Evolutionary conservation across 2,113 vertebrate genomes (phyloP).

Genomic region (Hepsetus odoe): DNA sequence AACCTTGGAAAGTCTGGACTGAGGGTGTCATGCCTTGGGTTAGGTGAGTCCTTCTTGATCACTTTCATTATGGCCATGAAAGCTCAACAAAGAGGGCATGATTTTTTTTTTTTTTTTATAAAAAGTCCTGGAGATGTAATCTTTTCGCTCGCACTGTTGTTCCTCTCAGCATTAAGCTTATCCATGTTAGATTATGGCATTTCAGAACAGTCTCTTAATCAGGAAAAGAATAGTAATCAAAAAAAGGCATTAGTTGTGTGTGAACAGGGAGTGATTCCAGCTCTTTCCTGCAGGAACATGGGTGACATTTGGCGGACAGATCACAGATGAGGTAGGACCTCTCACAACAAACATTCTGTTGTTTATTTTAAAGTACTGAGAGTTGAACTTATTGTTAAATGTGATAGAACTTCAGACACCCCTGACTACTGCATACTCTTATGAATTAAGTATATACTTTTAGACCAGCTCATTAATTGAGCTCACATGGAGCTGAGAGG

Average conservation of each 20-base stretch:
- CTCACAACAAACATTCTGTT: neutral
- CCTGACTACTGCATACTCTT: neutral
- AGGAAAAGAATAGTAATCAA: constrained; percentile 35
- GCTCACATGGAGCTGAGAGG: neutral
- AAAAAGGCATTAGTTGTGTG: constrained; percentile 15
- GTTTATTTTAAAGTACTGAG: neutral
- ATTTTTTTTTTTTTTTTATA: neutral
- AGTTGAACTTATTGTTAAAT: neutral
- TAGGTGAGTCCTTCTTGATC: constrained; percentile 81
- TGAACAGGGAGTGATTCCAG: constrained; percentile 21
- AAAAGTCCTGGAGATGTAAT: neutral
- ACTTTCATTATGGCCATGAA: neutral
- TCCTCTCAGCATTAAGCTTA: neutral
- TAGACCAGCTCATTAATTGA: neutral
- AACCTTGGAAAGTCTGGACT: constrained; percentile 97
- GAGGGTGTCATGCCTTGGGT: constrained; percentile 95
- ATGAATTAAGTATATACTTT: neutral
- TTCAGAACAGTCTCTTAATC: constrained; percentile 9
- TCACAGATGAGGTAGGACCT: constrained; percentile 92
- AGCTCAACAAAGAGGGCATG: neutral
- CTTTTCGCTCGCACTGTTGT: neutral
- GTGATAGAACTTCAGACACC: neutral
- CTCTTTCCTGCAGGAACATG: constrained; percentile 84
- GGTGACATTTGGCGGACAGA: constrained; percentile 98
- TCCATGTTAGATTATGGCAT: neutral